Evolutionary conservation across 1,140 invertebrate species (phyloP), one percentile per base, ranked within the genome.

Genomic region (Oryzaephilus surinamensis): DNA sequence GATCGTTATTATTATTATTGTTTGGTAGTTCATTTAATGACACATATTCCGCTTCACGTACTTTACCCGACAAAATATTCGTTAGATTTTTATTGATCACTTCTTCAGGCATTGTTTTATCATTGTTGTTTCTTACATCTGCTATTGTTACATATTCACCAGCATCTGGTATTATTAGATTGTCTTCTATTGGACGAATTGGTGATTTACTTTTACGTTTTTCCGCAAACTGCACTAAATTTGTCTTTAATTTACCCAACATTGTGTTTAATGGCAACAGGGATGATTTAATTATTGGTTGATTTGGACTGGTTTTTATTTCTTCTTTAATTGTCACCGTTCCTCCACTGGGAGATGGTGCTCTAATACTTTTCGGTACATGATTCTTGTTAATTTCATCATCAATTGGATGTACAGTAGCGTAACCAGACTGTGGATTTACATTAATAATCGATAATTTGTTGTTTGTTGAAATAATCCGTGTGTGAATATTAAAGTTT

Each of bases 111-210:
- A 8, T n/a, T 58, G 17, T 56, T 40, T 71, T 82, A 48, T 74
- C 70, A 47, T 79, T 78, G 55, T 83, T 83, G 53, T 81, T 84
- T 57, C 75, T 77, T 40, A 84, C 76, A 64, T 86, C 81, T 38
- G 81, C 78, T 58, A 88, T 83, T 26, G 82, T 86, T 6, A 87
- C 84, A 64, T 87, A 87, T 63, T 87, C 84, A 51, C 81, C 84
- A 38, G 76, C 69, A 60, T 77, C 66, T 49, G 67, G 57, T 32
- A 65, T 43, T 31, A 68, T 66, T 27, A 53, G 41, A n/a, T 15
- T 21, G 21, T 26, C 32, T 35, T 36, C 13, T 50, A 45, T 50
- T 6, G 52, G 26, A 12, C 30, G 50, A 38, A 58, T 58, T 38
- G 43, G 59, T 16, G 41, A 46, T 47, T 68, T 31, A 66, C 64